These are phyloP conservation scores for Psittacula derbiana DNA, from an alignment of 2,797 vertebrate species.

Conservation along the genomic window DNA sequence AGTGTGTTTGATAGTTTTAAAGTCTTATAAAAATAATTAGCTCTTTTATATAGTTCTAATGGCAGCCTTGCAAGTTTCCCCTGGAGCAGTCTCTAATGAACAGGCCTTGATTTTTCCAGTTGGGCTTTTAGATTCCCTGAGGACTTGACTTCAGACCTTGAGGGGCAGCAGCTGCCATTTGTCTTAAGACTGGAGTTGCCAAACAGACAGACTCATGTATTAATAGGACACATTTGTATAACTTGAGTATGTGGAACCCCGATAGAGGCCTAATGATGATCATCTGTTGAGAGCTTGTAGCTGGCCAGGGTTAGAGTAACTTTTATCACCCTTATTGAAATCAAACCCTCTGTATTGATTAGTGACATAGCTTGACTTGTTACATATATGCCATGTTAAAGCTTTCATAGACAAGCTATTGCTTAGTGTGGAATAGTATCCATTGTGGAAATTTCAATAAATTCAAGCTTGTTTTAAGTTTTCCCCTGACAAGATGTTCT, in stretches of 20 bases:
- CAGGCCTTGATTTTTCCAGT: constrained; percentile 74
- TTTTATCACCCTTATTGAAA: constrained; percentile 75
- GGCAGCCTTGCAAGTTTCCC: constrained; percentile 73
- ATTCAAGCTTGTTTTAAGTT: background rate
- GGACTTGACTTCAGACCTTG: constrained; percentile 82
- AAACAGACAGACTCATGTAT: constrained; percentile 75
- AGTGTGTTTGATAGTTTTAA: constrained; percentile 66
- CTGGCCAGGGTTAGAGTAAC: constrained; percentile 70
- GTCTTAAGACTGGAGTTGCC: constrained; percentile 78
- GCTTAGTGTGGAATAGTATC: background rate
- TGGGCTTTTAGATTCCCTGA: constrained; percentile 76
- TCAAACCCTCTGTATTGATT: constrained; percentile 62
- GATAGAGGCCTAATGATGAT: constrained; percentile 75
- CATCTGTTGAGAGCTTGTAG: constrained; percentile 79
- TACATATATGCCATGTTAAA: background rate
- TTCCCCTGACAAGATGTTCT: background rate
- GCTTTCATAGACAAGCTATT: constrained; percentile 7
- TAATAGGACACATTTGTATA: constrained; percentile 82
- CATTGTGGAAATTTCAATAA: background rate
- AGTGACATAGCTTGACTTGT: constrained; percentile 20
- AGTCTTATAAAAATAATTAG: constrained; percentile 79
- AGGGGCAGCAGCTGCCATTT: constrained; percentile 81
- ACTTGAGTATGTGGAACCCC: constrained; percentile 48
- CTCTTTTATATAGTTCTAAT: constrained; percentile 76
- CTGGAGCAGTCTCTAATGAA: constrained; percentile 80